Conservation (phyloP, 1,140 invertebrate genomes). For the Pectinophora gossypiella region DNA sequence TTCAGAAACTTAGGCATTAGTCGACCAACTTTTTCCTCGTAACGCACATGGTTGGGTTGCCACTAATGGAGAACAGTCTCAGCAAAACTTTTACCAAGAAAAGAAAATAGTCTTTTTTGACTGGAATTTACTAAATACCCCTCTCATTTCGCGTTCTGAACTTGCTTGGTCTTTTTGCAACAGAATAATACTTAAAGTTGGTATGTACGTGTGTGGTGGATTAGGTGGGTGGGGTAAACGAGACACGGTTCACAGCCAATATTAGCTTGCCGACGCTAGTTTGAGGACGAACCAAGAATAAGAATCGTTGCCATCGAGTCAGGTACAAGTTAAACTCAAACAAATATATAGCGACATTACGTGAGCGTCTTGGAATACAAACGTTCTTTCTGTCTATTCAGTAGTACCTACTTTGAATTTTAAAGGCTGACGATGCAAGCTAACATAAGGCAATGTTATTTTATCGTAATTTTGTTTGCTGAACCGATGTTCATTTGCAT, state of each 20-base stretch:
- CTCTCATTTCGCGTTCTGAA: slow-evolving; percentile 33
- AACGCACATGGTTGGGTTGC: slow-evolving; percentile 53
- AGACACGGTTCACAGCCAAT: slow-evolving; percentile 35
- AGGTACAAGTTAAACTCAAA: no score
- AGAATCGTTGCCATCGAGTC: slow-evolving; percentile 22
- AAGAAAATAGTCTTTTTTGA: slow-evolving; percentile 33
- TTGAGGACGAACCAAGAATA: slow-evolving; percentile 32
- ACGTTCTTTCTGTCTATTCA: no score
- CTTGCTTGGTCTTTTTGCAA: slow-evolving; percentile 18
- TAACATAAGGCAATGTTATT: no score
- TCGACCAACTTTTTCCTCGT: slow-evolving; percentile 49
- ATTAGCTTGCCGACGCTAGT: slow-evolving; percentile 40
- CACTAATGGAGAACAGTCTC: slow-evolving; percentile 58
- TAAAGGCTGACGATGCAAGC: no score
- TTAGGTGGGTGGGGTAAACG: slow-evolving; percentile 14
- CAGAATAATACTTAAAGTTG: slow-evolving; percentile 16
- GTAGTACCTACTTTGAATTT: no score
- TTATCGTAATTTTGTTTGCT: no score
- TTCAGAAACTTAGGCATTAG: slow-evolving; percentile 62
- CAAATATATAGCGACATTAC: no score
- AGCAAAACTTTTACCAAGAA: slow-evolving; percentile 36
- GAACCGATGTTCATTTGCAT: no score
- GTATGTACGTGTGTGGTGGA: neutral
- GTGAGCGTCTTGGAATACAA: no score
- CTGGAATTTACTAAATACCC: slow-evolving; percentile 35